Base-by-base conservation (phyloP, 2,797 vertebrate genomes). In the Orestias chungarensis region DNA sequence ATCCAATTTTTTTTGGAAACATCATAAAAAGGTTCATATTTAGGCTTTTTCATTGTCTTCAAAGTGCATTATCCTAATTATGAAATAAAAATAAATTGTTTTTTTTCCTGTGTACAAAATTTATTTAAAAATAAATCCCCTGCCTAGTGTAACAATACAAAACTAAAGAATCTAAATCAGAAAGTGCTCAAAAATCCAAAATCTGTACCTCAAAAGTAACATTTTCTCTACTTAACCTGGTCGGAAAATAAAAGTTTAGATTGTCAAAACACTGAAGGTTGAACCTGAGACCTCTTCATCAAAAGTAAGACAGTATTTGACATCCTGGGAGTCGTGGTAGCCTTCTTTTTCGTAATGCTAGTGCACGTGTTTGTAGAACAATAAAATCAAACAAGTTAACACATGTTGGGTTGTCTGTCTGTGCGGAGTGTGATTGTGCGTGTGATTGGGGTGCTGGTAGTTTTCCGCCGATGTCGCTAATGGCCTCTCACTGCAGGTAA, bases 111-210 rank as follows among this genome's bases (percentile, higher is more conserved):
- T 82, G 70, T 73, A 82, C 43, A 69, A 77, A 52, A 54, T 70
- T 69, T 7, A 78, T 78, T 85, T 78, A 83, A 88, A 82, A 86
- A 65, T 78, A 82, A 90, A 79, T 83, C 71, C 73, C 50, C 66
- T 66, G 71, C 59, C 81, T 75, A 64, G 83, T 88, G 84, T 76
- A 78, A 91, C 76, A 85, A 83, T 79, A 33, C n/a, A 82, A 81
- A 80, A 87, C 64, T 82, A 83, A 88, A 86, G 57, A 23, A 76
- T 81, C 86, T 91, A 85, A 83, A 91, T 89, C 74, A 87, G 92
- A 94, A 94, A 91, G 93, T 94, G 92, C 91, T 88, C 79, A 77
- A 80, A 86, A 83, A n/a, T 71, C 72, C 80, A 82, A 89, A 89
- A 80, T 70, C 27, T 78, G 80, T 76, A 84, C 66, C 68, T 76